Conservation (phyloP, 2,113 vertebrate genomes). For the Antigone vipio region DNA sequence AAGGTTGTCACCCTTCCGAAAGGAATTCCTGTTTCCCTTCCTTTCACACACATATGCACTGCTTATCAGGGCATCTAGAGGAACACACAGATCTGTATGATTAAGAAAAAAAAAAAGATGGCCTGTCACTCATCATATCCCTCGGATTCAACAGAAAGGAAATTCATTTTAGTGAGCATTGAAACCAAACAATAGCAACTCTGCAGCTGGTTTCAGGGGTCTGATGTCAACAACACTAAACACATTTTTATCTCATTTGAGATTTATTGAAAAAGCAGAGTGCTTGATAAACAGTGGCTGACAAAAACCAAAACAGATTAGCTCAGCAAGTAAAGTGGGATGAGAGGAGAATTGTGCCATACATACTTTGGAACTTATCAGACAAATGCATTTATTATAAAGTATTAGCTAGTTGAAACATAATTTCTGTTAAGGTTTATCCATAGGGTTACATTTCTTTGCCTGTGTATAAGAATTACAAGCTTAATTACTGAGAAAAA, state of each 20-base stretch:
- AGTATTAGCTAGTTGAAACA: background rate
- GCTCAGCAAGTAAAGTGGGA: background rate
- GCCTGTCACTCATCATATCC: slow-evolving; percentile 64
- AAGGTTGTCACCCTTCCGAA: slow-evolving; percentile 70
- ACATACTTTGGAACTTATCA: background rate
- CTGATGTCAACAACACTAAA: slow-evolving; percentile 56
- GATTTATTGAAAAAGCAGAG: slow-evolving; percentile 42
- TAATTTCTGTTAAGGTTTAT: background rate
- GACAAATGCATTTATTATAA: background rate
- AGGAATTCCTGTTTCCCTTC: slow-evolving; percentile 80
- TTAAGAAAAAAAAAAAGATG: slow-evolving; percentile 3
- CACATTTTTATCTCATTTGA: slow-evolving; percentile 54
- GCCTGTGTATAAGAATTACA: background rate
- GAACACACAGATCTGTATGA: slow-evolving; percentile 57
- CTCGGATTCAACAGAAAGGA: slow-evolving; percentile 68
- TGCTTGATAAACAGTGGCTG: slow-evolving; percentile 7
- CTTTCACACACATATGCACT: slow-evolving; percentile 54
- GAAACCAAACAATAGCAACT: slow-evolving; percentile 67
- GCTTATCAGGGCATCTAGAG: slow-evolving; percentile 63
- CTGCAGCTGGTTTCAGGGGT: slow-evolving; percentile 66
- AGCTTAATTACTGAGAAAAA: background rate
- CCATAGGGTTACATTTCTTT: background rate
- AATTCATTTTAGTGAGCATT: slow-evolving; percentile 65
- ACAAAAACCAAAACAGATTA: slow-evolving; percentile 26
- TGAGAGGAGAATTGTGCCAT: background rate